A percentile compares a stretch with the other conserved stretches of the same genome.
These are phyloP conservation scores for Delphinus delphis DNA, from an alignment of 2,113 vertebrate species.

Conservation along the genomic window DNA sequence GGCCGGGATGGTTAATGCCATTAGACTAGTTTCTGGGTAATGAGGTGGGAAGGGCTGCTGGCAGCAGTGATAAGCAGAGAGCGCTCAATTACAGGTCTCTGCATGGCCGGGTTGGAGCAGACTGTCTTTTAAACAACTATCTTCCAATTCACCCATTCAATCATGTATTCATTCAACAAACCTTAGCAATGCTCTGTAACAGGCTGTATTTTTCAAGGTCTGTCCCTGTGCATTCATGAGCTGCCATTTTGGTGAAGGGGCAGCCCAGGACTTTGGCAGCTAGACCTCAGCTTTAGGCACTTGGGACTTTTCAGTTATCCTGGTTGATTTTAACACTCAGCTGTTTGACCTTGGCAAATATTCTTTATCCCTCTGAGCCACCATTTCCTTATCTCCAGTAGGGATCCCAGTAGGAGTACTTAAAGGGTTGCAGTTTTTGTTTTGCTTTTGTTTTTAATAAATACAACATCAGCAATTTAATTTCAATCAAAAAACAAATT, in stretches of 20 bases:
- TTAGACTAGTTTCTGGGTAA: constrained; percentile 83
- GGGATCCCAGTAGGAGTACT: neutral
- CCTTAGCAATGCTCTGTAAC: constrained; percentile 11
- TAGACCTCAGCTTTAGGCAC: neutral
- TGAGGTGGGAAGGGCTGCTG: constrained; percentile 72
- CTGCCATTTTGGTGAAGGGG: neutral
- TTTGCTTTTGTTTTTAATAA: constrained; percentile 42
- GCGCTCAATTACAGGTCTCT: constrained; percentile 13
- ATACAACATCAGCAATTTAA: neutral
- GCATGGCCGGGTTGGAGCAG: neutral
- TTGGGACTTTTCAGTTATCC: neutral
- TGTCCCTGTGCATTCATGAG: neutral
- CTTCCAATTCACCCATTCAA: constrained; percentile 23
- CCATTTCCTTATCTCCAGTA: neutral
- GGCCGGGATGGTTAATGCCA: constrained; percentile 82
- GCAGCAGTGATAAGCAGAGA: neutral
- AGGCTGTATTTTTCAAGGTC: constrained; percentile 1
- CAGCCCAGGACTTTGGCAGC: neutral
- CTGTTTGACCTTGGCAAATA: neutral
- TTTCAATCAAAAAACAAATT: neutral
- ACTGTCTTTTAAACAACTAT: constrained; percentile 28
- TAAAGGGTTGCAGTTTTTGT: neutral
- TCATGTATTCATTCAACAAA: constrained; percentile 43
- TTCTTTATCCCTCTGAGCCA: neutral
- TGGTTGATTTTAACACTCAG: neutral